phyloP scores from a whole-genome alignment of 1,140 invertebrate genomes.

The Theocolax elegans region DNA sequence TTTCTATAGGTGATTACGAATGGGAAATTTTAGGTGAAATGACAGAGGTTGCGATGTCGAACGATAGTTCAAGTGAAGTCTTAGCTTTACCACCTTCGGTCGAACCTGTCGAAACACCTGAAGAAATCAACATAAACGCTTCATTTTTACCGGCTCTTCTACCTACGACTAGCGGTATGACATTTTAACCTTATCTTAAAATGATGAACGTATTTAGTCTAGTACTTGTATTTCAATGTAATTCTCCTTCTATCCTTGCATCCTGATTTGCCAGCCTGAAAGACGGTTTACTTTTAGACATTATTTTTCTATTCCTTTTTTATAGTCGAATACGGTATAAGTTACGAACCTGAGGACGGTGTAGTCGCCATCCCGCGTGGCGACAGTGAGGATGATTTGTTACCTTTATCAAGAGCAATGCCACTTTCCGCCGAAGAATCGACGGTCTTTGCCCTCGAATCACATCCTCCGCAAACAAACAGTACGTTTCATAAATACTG shows the following conservation, averaged over 20 bases:
- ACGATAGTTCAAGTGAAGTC: conserved; percentile 53
- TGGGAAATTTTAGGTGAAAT: conserved; percentile 62
- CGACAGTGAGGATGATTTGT: conserved; percentile 54
- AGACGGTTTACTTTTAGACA: neutral
- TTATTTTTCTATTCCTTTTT: conserved; percentile 34
- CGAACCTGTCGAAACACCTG: conserved; percentile 41
- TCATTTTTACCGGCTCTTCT: conserved; percentile 50
- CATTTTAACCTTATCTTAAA: neutral
- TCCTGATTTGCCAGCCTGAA: neutral
- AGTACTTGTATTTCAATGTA: neutral
- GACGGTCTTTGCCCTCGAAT: conserved; percentile 55
- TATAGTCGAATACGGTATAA: conserved; percentile 57
- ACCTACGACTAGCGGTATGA: conserved; percentile 52
- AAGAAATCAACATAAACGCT: conserved; percentile 26
- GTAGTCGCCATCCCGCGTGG: conserved; percentile 57
- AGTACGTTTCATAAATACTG: conserved; percentile 50
- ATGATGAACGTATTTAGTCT: neutral
- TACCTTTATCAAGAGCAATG: conserved; percentile 55
- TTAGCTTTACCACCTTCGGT: conserved; percentile 53
- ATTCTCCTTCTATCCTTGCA: neutral
- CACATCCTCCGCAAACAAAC: conserved; percentile 50
- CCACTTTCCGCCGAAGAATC: conserved; percentile 53
- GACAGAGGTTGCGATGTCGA: conserved; percentile 60
- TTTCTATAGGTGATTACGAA: conserved; percentile 57
- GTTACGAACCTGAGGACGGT: conserved; percentile 60